Evolutionary conservation across 2,113 vertebrate genomes (phyloP).

Genomic region (Erinaceus europaeus): DNA sequence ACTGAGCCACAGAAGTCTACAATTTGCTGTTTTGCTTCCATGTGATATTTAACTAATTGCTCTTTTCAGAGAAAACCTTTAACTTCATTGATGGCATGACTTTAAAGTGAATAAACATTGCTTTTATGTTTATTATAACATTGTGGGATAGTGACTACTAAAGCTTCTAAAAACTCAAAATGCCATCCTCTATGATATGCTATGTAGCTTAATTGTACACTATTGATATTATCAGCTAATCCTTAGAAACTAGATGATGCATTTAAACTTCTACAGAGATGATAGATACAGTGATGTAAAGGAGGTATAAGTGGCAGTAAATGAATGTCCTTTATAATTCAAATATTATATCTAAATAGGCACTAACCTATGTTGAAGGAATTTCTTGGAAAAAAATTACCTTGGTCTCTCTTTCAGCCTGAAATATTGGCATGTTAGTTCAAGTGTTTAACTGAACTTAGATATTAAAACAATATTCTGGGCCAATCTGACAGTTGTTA

Average conservation of each 20-base stretch:
- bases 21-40: conserved; percentile 55
- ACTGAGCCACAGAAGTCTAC: conserved; percentile 13
- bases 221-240: not conserved
- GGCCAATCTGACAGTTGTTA: not conserved
- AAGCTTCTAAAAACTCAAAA: not conserved
- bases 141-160: not conserved
- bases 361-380: not conserved
- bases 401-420: not conserved
- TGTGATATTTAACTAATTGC: conserved; percentile 70
- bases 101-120: conserved; percentile 44
- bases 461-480: not conserved
- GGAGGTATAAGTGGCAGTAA: not conserved
- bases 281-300: too few relatives aligned
- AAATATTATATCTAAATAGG: not conserved
- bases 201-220: not conserved
- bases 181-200: accelerated
- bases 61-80: conserved; percentile 64
- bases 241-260: not conserved
- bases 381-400: not conserved
- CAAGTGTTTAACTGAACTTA: not conserved
- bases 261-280: not conserved
- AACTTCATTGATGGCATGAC: conserved; percentile 46
- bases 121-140: conserved; percentile 49
- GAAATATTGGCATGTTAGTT: not conserved
- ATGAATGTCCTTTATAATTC: not conserved